A percentile compares a stretch with the other conserved stretches of the same genome.
Evolutionary conservation across 2,888 invertebrate species (phyloP).

Genomic region (Ametastegia equiseti): DNA sequence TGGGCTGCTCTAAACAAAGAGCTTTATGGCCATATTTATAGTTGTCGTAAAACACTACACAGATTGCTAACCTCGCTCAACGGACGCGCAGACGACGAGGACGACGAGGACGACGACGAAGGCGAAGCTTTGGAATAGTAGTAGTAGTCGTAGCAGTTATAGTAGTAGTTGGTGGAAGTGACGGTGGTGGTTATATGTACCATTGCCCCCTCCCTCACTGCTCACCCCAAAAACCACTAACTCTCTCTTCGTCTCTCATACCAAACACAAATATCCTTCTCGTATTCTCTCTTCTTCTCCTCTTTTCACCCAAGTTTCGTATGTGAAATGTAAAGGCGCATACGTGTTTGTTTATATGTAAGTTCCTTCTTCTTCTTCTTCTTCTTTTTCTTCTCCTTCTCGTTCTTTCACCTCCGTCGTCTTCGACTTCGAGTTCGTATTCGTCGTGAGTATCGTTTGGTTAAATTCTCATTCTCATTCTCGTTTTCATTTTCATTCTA

Average conservation of each 20-base stretch:
- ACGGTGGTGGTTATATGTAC: neutral
- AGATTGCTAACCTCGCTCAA: conserved; percentile 72
- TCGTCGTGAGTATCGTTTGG: conserved; percentile 17
- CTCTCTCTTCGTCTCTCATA: conserved; percentile 44
- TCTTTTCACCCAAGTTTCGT: neutral
- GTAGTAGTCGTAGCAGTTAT: conserved; percentile 1
- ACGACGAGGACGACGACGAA: conserved; percentile 2
- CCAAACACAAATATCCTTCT: conserved; percentile 3
- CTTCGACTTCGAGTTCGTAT: too few species aligned
- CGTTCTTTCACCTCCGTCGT: neutral
- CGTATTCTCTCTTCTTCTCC: conserved; percentile 30
- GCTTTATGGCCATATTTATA: conserved; percentile 74
- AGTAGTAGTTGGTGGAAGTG: neutral
- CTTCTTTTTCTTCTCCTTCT: neutral
- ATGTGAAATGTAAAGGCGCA: too few species aligned
- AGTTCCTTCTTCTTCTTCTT: conserved; percentile 13
- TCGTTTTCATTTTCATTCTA: too few species aligned
- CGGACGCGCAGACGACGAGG: conserved; percentile 52
- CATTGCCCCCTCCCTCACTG: conserved; percentile 27
- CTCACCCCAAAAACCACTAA: conserved; percentile 46
- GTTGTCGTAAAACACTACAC: conserved; percentile 74
- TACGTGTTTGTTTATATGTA: neutral
- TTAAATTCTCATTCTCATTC: conserved; percentile 33
- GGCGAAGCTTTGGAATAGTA: conserved; percentile 1
- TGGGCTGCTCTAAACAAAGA: conserved; percentile 72